These are phyloP conservation scores for Whitmania pigra DNA, from an alignment of 1,140 invertebrate genomes.

Conservation along the genomic window DNA sequence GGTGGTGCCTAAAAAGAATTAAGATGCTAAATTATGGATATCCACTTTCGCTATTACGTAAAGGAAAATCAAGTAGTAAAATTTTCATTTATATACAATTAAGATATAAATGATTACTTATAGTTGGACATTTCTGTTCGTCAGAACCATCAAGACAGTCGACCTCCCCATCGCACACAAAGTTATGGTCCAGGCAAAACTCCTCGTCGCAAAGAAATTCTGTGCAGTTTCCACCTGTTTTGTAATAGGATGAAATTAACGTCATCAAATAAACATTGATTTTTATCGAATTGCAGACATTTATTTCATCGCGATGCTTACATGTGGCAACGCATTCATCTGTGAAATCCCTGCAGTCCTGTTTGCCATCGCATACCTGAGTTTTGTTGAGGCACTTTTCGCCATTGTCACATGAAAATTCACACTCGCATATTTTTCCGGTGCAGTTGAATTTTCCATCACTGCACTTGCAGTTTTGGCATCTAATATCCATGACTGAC, in stretches of 20 bases:
- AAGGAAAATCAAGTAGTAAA: no score
- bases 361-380: slow-evolving; percentile 61
- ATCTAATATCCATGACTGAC: slow-evolving; percentile 1
- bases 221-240: neutral
- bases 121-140: slow-evolving; percentile 10
- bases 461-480: slow-evolving; percentile 1
- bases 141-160: slow-evolving; percentile 14
- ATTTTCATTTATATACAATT: no score
- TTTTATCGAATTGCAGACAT: neutral
- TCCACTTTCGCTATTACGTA: no score
- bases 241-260: neutral
- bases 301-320: neutral
- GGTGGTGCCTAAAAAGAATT: no score
- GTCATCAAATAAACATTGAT: neutral
- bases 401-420: neutral
- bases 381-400: slow-evolving; percentile 41
- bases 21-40: no score
- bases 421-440: neutral
- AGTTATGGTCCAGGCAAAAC: slow-evolving; percentile 42
- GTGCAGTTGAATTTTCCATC: neutral
- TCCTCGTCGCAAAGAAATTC: neutral
- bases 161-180: slow-evolving; percentile 11
- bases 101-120: neutral
- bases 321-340: slow-evolving; percentile 1
- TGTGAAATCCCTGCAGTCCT: slow-evolving; percentile 49